These are phyloP conservation scores for Tragelaphus strepsiceros DNA, from an alignment of 2,113 vertebrate genomes.

Conservation along the genomic window DNA sequence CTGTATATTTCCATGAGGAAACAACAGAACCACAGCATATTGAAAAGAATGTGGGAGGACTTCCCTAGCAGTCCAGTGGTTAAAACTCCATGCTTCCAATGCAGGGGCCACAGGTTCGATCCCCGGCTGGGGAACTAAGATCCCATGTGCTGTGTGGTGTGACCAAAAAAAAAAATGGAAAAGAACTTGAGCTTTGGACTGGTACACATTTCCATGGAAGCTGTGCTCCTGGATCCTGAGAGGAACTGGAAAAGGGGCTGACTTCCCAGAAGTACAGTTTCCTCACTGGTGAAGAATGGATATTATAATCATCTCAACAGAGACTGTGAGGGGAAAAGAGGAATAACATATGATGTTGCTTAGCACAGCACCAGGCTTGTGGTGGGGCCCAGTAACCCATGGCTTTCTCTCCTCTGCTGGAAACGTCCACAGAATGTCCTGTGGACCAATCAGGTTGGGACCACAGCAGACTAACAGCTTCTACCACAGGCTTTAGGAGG, in stretches of 20 bases:
- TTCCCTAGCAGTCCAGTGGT: not conserved
- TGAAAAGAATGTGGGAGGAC: not conserved
- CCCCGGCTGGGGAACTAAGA: not conserved
- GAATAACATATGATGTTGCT: fast-evolving
- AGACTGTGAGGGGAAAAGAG: not conserved
- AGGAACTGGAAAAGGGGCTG: not conserved
- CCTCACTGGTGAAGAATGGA: not conserved
- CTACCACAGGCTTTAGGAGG: not conserved
- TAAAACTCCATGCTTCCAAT: not conserved
- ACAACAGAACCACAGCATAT: fast-evolving
- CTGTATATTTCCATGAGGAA: not conserved
- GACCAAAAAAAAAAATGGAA: not conserved
- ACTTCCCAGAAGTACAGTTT: not conserved
- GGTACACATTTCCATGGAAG: not conserved
- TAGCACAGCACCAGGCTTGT: not conserved
- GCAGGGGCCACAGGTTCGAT: not conserved
- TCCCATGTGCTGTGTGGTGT: not conserved
- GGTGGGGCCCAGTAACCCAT: not conserved
- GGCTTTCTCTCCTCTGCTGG: not conserved
- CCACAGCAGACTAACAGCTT: not conserved
- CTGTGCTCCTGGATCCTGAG: not conserved
- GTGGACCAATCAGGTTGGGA: not conserved
- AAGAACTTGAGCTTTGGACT: not conserved
- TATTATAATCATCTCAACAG: not conserved
- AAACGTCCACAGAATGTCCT: not conserved